These are phyloP conservation scores for Pteropus alecto DNA, from an alignment of 2,113 vertebrate genomes.

Conservation along the genomic window DNA sequence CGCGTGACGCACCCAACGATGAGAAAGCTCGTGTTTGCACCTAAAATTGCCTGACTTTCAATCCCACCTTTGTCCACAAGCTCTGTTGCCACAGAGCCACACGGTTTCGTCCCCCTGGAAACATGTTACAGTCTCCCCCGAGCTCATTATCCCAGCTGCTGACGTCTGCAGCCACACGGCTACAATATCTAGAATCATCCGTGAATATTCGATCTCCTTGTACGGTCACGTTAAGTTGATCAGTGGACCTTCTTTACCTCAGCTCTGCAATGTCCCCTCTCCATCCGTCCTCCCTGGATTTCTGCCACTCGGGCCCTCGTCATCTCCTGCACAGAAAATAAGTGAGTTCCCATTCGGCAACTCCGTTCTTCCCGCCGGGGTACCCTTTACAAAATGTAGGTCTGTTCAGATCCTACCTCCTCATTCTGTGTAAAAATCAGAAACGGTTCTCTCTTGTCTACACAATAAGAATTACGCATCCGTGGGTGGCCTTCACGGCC, in stretches of 20 bases:
- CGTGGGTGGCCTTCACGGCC: neutral
- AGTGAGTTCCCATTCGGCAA: accelerated
- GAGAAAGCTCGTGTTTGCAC: neutral
- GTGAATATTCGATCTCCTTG: neutral
- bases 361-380: too few relatives aligned
- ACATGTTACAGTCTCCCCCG: neutral
- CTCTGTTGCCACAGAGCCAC: neutral
- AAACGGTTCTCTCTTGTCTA: neutral
- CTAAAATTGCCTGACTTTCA: too few relatives aligned
- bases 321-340: accelerated
- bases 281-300: accelerated
- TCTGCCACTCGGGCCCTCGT: accelerated
- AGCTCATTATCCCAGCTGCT: neutral
- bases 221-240: too few relatives aligned
- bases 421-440: neutral
- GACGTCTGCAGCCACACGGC: neutral
- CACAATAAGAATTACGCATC: neutral
- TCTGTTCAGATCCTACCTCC: neutral
- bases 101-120: neutral
- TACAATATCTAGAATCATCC: neutral
- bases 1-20: too few relatives aligned
- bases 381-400: neutral
- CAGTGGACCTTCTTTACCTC: accelerated
- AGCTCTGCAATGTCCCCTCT: neutral
- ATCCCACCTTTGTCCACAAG: accelerated